Evolutionary conservation across 2,797 vertebrate genomes (phyloP).

Genomic region (Tarsius wallacei): DNA sequence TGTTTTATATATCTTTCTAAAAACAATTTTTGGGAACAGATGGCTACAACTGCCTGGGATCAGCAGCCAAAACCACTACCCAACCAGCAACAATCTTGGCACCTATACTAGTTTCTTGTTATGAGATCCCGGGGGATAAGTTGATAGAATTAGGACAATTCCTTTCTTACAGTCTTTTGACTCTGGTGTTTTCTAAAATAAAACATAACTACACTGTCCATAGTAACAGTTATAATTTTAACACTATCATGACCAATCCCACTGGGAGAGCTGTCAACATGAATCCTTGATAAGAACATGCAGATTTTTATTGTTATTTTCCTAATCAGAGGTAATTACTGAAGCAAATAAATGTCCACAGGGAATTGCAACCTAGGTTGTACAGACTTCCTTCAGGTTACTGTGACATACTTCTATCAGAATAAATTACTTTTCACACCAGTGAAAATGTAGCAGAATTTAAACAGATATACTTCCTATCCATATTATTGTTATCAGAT

Average conservation of each 20-base stretch:
- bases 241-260: conserved; percentile 5
- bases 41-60: conserved; percentile 69
- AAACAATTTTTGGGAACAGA: conserved; percentile 78
- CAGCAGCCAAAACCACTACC: conserved; percentile 68
- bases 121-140: conserved; percentile 63
- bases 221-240: conserved; percentile 28
- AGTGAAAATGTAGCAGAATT: conserved; percentile 1
- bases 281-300: conserved; percentile 50
- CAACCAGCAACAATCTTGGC: conserved; percentile 76
- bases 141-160: conserved; percentile 75
- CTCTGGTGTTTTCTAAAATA: conserved; percentile 71
- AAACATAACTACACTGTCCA: not conserved
- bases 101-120: conserved; percentile 27
- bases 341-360: conserved; percentile 60
- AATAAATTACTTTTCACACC: conserved; percentile 67
- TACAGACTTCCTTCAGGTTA: conserved; percentile 42
- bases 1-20: conserved; percentile 77
- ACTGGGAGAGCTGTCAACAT: conserved; percentile 14
- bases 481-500: conserved; percentile 34
- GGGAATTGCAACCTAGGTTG: conserved; percentile 22
- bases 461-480: not conserved
- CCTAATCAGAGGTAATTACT: conserved; percentile 60
- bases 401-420: not conserved
- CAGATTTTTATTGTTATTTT: conserved; percentile 64
- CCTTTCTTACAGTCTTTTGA: conserved; percentile 38